Conservation (phyloP, 2,797 vertebrate species). For the Champsocephalus gunnari region DNA sequence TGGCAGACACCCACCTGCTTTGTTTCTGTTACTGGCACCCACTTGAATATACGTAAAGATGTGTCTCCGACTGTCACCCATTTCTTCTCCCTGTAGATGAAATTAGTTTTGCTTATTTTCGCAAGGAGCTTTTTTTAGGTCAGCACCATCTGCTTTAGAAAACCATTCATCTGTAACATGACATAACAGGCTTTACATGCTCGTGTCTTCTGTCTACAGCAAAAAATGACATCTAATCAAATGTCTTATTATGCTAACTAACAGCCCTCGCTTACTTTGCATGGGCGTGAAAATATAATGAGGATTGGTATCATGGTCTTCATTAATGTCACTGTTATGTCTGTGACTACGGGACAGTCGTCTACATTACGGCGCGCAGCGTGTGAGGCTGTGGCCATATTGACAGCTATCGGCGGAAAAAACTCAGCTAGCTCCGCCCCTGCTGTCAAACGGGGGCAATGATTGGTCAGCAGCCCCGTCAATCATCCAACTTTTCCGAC, state of each 20-base stretch:
- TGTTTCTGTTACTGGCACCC: conserved; percentile 96
- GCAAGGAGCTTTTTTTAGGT: conserved; percentile 7
- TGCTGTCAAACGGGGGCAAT: conserved; percentile 33
- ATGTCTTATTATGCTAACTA: not conserved
- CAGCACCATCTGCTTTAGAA: conserved; percentile 8
- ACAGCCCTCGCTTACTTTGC: not conserved
- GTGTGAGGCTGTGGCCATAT: conserved; percentile 80
- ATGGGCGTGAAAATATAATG: not conserved
- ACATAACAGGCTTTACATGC: conserved; percentile 11
- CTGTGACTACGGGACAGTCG: conserved; percentile 32
- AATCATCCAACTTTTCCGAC: conserved; percentile 82
- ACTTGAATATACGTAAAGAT: conserved; percentile 97
- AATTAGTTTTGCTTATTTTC: conserved; percentile 24
- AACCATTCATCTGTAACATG: conserved; percentile 28
- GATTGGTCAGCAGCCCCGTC: conserved; percentile 71
- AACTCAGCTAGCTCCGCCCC: conserved; percentile 72
- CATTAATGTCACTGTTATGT: not conserved
- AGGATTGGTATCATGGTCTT: not conserved
- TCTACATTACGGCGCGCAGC: conserved; percentile 33
- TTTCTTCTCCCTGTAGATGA: conserved; percentile 94
- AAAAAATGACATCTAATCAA: conserved; percentile 20
- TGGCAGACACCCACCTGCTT: conserved; percentile 89
- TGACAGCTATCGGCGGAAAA: conserved; percentile 76
- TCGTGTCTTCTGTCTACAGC: conserved; percentile 24
- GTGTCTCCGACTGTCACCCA: conserved; percentile 99